Conservation (phyloP, 2,888 invertebrate genomes). For the Dicyrtomina minuta region DNA sequence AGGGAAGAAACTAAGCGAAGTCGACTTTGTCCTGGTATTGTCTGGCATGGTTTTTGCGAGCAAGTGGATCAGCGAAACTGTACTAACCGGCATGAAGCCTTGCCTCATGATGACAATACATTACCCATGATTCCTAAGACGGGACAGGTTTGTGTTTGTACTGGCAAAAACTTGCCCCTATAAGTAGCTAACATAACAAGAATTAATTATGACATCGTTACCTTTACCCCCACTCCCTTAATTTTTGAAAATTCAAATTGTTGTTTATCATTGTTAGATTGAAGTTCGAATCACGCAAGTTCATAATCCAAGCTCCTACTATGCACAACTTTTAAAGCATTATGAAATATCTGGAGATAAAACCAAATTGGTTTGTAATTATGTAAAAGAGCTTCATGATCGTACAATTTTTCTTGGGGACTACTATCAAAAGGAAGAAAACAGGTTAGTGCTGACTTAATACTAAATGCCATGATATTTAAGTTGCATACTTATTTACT, state of each 20-base stretch:
- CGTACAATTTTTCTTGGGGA: not conserved
- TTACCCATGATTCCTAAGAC: not conserved
- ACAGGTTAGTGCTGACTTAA: constrained; percentile 23
- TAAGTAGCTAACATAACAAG: no score
- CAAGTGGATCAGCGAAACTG: not conserved
- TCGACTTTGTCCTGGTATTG: constrained; percentile 10
- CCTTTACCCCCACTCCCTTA: no score
- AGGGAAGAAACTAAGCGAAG: not conserved
- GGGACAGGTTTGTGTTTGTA: constrained; percentile 24
- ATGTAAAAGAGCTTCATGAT: not conserved
- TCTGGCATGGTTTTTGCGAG: constrained; percentile 1
- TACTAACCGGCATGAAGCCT: not conserved
- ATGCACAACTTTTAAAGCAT: constrained; percentile 9
- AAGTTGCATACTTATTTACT: no score
- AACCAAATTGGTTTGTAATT: not conserved
- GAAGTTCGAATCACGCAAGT: not conserved
- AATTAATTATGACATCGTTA: no score
- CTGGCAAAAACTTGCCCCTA: no score
- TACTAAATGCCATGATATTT: no score
- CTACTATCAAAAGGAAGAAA: constrained; percentile 1
- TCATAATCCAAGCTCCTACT: not conserved
- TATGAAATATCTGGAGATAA: constrained; percentile 3
- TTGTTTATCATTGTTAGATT: constrained; percentile 8
- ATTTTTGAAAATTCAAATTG: no score
- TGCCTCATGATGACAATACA: not conserved